phyloP scores from a whole-genome alignment of 2,888 invertebrate species.

The Ecliptopera silaceata region DNA sequence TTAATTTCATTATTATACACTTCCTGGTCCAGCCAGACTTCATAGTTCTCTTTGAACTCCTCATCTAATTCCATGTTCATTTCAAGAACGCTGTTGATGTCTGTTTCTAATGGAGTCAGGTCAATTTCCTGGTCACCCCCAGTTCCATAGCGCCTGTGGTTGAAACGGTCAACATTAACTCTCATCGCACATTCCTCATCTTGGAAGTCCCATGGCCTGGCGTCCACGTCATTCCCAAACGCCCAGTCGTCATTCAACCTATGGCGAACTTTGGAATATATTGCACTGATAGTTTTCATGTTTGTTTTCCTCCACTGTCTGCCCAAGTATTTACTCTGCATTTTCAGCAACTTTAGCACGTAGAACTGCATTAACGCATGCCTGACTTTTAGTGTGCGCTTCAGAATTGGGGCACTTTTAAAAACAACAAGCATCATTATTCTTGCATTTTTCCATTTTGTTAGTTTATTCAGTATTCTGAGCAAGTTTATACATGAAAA shows the following conservation, averaged over 20 bases:
- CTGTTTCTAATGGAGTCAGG: constrained; percentile 88
- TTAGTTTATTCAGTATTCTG: constrained; percentile 98
- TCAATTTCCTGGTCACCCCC: constrained; percentile 81
- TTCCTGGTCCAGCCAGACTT: constrained; percentile 97
- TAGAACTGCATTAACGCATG: constrained; percentile 99
- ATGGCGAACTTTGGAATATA: constrained; percentile 98
- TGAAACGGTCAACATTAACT: constrained; percentile 97
- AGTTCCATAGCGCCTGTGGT: constrained; percentile 93
- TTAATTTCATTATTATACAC: constrained; percentile 94
- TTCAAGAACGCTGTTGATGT: constrained; percentile 91
- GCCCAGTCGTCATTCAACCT: constrained; percentile 99
- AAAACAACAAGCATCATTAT: constrained; percentile 99
- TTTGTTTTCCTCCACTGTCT: constrained; percentile 99
- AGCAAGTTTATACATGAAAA: constrained; percentile 98
- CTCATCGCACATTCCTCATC: constrained; percentile 98
- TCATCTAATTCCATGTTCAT: constrained; percentile 92
- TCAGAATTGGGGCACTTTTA: constrained; percentile 99
- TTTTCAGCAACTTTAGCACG: constrained; percentile 97
- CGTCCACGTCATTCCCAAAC: constrained; percentile 98
- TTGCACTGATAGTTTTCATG: constrained; percentile 99
- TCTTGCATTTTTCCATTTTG: constrained; percentile 99
- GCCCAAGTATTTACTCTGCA: constrained; percentile 99
- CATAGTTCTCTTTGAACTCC: constrained; percentile 96
- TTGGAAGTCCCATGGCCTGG: constrained; percentile 98
- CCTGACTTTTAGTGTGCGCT: constrained; percentile 96